A percentile compares a stretch with the other conserved stretches of the same genome.
Evolutionary conservation across 2,113 vertebrate species (phyloP).

Genomic region (Otus sunia): DNA sequence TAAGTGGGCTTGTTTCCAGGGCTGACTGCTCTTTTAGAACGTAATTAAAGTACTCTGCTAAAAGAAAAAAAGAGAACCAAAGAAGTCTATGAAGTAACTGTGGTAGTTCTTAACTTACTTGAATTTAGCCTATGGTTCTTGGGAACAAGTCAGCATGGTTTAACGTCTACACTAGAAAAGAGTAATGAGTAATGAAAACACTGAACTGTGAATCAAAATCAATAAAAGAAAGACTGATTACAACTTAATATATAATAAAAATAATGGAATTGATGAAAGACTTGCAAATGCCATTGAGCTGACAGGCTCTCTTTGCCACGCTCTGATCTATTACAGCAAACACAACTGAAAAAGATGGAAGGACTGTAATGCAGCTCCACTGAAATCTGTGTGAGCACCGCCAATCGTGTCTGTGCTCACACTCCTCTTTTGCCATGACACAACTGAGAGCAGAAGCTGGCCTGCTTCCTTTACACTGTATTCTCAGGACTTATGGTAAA

Average conservation of each 20-base stretch:
- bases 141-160: not conserved
- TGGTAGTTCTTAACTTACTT: not conserved
- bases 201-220: not conserved
- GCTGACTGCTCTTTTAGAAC: not conserved
- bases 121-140: not conserved
- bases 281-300: not conserved
- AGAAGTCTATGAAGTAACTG: not conserved
- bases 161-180: constrained; percentile 6
- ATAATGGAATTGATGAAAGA: not conserved
- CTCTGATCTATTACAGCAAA: not conserved
- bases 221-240: not conserved
- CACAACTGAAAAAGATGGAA: not conserved
- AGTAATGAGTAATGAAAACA: not conserved
- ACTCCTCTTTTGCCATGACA: not conserved
- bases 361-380: not conserved
- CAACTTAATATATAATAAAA: not conserved
- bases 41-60: not conserved
- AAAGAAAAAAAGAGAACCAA: not conserved
- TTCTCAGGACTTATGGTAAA: not conserved
- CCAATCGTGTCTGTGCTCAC: not conserved
- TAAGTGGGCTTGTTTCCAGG: not conserved
- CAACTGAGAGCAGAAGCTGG: not conserved
- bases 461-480: not conserved
- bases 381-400: not conserved
- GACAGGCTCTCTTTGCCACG: not conserved